A percentile compares a stretch with the other conserved stretches of the same genome.
phyloP scores from a whole-genome alignment of 1,140 invertebrate genomes.

The Aphaenogaster ashmeadi region DNA sequence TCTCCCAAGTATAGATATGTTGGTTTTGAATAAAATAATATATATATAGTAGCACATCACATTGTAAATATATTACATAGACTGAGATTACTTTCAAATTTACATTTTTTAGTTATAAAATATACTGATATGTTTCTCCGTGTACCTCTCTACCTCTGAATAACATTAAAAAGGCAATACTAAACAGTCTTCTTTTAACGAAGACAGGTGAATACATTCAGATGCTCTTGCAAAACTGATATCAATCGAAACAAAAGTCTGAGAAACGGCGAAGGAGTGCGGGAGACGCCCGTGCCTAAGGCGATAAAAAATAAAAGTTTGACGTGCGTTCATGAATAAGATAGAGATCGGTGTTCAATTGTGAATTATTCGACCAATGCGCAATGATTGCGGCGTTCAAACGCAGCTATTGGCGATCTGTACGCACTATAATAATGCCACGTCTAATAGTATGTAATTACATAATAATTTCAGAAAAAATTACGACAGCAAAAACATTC shows the following conservation, averaged over 20 bases:
- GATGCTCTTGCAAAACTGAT: constrained; percentile 29
- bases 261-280: constrained; percentile 20
- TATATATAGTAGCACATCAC: neutral
- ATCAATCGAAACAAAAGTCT: constrained; percentile 49
- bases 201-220: neutral
- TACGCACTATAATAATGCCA: constrained; percentile 3
- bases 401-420: neutral
- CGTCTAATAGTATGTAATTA: constrained; percentile 14
- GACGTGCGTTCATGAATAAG: constrained; percentile 32
- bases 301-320: constrained; percentile 34
- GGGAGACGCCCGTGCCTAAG: constrained; percentile 46
- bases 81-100: neutral
- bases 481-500: neutral
- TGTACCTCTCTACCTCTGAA: neutral
- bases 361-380: constrained; percentile 59
- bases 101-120: neutral
- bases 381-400: constrained; percentile 67
- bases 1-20: neutral
- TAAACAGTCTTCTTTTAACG: neutral
- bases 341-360: constrained; percentile 50
- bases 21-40: constrained; percentile 15
- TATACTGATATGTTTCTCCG: neutral
- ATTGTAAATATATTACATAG: neutral
- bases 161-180: neutral
- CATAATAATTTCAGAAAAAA: neutral